Conservation (phyloP, 2,113 vertebrate species). For the Hippocampus barbouri region DNA sequence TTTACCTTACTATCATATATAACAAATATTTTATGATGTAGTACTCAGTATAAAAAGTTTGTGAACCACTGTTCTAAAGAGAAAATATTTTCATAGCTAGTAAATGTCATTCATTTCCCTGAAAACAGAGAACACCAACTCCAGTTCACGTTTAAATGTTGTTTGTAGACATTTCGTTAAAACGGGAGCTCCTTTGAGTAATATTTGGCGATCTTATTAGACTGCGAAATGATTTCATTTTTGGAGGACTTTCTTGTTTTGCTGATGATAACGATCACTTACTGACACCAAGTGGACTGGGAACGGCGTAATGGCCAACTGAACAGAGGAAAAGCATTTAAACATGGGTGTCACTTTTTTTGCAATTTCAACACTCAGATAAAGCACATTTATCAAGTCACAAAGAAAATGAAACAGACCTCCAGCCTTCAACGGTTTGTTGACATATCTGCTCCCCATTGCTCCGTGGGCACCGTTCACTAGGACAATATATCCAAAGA, state of each 20-base stretch:
- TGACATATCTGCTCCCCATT: constrained; percentile 54
- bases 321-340: background rate
- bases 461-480: constrained; percentile 57
- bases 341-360: background rate
- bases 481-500: constrained; percentile 2
- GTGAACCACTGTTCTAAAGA: too few species aligned
- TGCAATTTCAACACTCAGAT: background rate
- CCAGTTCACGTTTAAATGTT: too few species aligned
- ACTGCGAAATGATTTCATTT: too few species aligned
- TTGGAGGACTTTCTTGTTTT: background rate
- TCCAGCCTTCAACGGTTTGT: constrained; percentile 62
- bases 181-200: too few species aligned
- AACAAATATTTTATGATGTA: too few species aligned
- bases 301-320: constrained; percentile 55
- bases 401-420: constrained; percentile 33
- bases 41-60: background rate
- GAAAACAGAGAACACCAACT: too few species aligned
- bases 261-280: constrained; percentile 6
- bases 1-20: too few species aligned
- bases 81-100: too few species aligned
- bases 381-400: background rate
- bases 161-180: too few species aligned
- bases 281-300: constrained; percentile 55
- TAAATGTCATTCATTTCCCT: too few species aligned
- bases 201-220: too few species aligned